phyloP scores from a whole-genome alignment of 1,140 invertebrate species.

The Ceratosolen fusciceps region DNA sequence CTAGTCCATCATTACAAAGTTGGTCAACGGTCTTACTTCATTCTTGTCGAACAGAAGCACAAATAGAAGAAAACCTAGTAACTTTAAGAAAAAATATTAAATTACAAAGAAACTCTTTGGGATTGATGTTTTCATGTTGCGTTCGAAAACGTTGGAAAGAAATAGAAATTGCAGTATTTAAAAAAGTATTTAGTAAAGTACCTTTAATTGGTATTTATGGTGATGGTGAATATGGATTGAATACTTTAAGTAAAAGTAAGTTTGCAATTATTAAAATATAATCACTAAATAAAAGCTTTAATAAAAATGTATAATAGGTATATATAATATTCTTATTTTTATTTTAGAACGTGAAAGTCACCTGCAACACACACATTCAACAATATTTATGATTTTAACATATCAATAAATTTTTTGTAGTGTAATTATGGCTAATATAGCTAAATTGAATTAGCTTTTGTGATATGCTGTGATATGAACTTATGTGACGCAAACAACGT shows the following conservation, averaged over 20 bases:
- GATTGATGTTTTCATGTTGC: constrained; percentile 76
- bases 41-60: constrained; percentile 51
- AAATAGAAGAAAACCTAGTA: constrained; percentile 54
- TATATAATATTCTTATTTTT: constrained; percentile 4
- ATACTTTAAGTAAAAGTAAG: constrained; percentile 58
- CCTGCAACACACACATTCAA: constrained; percentile 53
- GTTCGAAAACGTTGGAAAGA: constrained; percentile 69
- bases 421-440: constrained; percentile 1
- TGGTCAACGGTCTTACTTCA: constrained; percentile 63
- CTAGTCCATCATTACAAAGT: constrained; percentile 56
- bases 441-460: constrained; percentile 29
- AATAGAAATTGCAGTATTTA: constrained; percentile 74
- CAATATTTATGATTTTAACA: constrained; percentile 65
- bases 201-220: constrained; percentile 76
- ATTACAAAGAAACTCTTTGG: constrained; percentile 66
- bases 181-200: constrained; percentile 73
- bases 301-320: too few species aligned
- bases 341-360: constrained; percentile 53
- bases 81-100: constrained; percentile 55
- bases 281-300: too few species aligned
- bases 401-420: constrained; percentile 56
- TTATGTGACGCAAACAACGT: not conserved
- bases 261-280: not conserved
- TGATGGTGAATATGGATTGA: constrained; percentile 74
- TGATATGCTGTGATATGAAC: constrained; percentile 44